Percentiles rank a stretch among this genome's conserved stretches.
phyloP scores from a whole-genome alignment of 92 coral and sea anemone genomes.

The Anthopleura xanthogrammica region DNA sequence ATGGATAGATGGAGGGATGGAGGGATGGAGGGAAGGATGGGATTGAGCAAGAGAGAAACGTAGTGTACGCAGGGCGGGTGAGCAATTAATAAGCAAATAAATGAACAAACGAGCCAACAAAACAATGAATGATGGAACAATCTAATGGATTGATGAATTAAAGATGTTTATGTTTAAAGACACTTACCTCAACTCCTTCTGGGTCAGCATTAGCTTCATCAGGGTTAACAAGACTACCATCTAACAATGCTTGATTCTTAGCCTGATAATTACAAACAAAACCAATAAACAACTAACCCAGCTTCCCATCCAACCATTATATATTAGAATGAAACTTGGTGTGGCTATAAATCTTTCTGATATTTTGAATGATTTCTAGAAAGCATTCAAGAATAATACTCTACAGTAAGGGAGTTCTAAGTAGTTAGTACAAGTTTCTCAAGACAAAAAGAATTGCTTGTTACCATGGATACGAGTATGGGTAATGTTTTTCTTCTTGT shows the following conservation, averaged over 20 bases:
- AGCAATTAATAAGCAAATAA: no score
- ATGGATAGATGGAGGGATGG: no score
- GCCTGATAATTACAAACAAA: neutral
- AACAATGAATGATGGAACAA: no score
- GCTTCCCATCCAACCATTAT: no score
- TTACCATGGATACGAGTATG: slow-evolving; percentile 91
- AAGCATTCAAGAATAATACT: no score
- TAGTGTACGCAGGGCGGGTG: no score
- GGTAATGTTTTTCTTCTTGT: slow-evolving; percentile 96
- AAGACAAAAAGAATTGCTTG: neutral
- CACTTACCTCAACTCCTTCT: neutral
- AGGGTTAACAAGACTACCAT: neutral
- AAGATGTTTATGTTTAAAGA: no score
- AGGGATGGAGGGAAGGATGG: no score
- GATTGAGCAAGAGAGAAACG: neutral
- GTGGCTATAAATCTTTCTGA: neutral
- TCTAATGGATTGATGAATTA: neutral
- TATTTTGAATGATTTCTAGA: no score
- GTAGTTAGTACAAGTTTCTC: no score
- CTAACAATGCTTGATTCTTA: neutral
- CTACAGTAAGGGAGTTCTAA: no score
- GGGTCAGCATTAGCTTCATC: neutral
- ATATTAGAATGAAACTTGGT: no score
- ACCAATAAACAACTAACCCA: neutral
- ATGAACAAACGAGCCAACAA: neutral